A percentile compares a stretch with the other conserved stretches of the same genome.
phyloP scores from a whole-genome alignment of 1,140 invertebrate species.

The Zaprionus ornatus region DNA sequence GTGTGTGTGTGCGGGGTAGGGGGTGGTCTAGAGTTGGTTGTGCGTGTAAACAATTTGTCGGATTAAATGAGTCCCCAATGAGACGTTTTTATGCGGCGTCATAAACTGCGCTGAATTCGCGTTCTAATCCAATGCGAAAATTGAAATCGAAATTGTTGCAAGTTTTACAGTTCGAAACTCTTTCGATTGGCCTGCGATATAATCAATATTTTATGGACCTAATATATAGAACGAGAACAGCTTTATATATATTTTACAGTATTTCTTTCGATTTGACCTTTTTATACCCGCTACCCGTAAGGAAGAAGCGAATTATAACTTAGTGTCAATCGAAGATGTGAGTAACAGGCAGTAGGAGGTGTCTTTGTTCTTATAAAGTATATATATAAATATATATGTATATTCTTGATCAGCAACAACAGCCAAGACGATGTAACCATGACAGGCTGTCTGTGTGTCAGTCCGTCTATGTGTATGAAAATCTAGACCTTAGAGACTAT shows the following conservation, averaged over 20 bases:
- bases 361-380: accelerated
- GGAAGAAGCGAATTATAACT: no score
- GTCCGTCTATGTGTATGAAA: no score
- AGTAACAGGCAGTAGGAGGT: no score
- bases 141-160: constrained; percentile 15
- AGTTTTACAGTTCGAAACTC: background rate
- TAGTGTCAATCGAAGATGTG: no score
- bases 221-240: background rate
- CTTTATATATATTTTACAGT: background rate
- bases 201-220: background rate
- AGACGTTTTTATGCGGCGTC: constrained; percentile 73
- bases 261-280: no score
- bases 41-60: constrained; percentile 73
- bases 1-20: background rate
- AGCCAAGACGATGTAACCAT: no score
- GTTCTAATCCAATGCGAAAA: constrained; percentile 39
- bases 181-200: background rate
- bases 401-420: no score
- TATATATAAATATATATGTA: no score
- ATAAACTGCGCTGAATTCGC: constrained; percentile 55
- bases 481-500: no score
- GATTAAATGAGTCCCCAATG: constrained; percentile 80
- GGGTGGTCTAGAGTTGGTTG: constrained; percentile 17
- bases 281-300: no score
- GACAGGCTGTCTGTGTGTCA: no score